These are phyloP conservation scores for Brachionus asplanchnoidis DNA, from an alignment of 1,140 invertebrate species.

Conservation along the genomic window DNA sequence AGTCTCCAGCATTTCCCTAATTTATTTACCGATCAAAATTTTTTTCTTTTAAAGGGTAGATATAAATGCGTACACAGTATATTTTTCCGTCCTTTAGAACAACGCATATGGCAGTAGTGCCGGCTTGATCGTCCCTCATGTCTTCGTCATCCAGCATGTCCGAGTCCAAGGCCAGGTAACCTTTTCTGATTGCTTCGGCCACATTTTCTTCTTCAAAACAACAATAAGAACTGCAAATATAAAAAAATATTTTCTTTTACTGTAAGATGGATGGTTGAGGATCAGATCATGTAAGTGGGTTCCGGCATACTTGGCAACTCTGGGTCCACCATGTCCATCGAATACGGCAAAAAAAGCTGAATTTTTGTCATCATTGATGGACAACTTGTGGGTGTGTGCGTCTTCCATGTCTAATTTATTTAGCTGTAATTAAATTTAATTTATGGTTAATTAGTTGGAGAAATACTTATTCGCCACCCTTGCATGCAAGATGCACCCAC, in stretches of 20 bases:
- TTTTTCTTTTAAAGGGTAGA: background rate
- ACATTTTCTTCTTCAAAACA: slow-evolving; percentile 67
- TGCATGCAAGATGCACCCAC: slow-evolving; percentile 95
- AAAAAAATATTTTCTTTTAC: background rate
- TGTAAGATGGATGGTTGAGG: background rate
- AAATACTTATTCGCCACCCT: slow-evolving; percentile 82
- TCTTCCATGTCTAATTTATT: slow-evolving; percentile 77
- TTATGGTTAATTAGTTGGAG: too few species aligned
- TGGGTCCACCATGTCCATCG: slow-evolving; percentile 78
- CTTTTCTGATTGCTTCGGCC: slow-evolving; percentile 74
- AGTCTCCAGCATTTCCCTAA: slow-evolving; percentile 88
- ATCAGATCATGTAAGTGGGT: slow-evolving; percentile 12
- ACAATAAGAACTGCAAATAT: background rate
- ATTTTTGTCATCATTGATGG: slow-evolving; percentile 74
- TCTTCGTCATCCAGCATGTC: slow-evolving; percentile 72
- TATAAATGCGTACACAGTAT: slow-evolving; percentile 67
- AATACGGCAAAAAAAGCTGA: slow-evolving; percentile 93
- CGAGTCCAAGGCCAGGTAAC: slow-evolving; percentile 83
- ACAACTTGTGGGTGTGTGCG: slow-evolving; percentile 87
- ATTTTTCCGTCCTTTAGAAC: slow-evolving; percentile 70
- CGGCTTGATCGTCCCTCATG: slow-evolving; percentile 81
- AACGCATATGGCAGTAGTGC: slow-evolving; percentile 83
- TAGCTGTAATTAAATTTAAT: background rate
- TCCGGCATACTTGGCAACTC: slow-evolving; percentile 15
- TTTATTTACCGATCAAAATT: background rate